A percentile compares a stretch with the other conserved stretches of the same genome.
Conservation (phyloP, 2,797 vertebrate genomes). For the Poeciliopsis turneri region DNA sequence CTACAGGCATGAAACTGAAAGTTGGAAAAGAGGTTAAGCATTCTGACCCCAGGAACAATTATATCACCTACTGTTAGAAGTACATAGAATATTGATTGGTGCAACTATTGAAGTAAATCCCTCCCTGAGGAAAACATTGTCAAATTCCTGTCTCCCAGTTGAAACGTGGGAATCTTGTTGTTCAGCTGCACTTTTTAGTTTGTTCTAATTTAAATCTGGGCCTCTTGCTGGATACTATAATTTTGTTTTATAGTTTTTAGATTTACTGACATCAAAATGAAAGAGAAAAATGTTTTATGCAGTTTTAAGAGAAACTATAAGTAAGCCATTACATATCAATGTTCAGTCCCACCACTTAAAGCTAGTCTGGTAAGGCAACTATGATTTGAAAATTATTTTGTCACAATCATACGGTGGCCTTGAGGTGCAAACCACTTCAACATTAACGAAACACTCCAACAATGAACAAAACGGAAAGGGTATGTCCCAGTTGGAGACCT, state of each 20-base stretch:
- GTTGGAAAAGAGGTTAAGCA: slow-evolving; percentile 16
- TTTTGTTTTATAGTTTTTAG: background rate
- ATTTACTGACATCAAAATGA: background rate
- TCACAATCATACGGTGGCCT: background rate
- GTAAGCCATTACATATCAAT: background rate
- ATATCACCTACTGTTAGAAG: background rate
- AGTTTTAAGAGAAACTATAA: background rate
- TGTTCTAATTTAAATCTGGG: background rate
- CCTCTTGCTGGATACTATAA: background rate
- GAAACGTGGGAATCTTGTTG: background rate
- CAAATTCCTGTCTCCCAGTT: background rate
- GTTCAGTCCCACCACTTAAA: background rate
- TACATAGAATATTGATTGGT: background rate
- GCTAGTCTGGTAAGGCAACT: background rate
- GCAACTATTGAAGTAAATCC: background rate
- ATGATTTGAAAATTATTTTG: background rate
- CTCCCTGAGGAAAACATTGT: background rate
- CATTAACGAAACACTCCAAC: no score
- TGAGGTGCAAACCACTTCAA: no score
- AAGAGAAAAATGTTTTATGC: background rate
- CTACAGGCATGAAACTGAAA: slow-evolving; percentile 1
- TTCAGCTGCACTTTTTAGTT: background rate
- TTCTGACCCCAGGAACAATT: background rate
- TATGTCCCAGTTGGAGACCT: no score
- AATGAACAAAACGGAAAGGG: no score